phyloP scores from a whole-genome alignment of 2,113 vertebrate genomes.

The Girardinichthys multiradiatus region DNA sequence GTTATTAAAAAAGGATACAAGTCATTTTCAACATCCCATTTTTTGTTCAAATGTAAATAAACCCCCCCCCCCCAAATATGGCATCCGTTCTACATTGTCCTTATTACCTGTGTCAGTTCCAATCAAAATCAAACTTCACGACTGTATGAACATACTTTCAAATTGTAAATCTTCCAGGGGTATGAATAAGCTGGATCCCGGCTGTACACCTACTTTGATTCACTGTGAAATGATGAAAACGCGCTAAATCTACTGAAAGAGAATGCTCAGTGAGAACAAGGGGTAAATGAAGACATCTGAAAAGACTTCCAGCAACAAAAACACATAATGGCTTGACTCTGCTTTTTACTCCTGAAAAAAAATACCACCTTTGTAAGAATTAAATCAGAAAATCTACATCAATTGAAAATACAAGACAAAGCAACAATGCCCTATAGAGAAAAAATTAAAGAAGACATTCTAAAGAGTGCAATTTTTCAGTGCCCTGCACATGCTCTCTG shows the following conservation, averaged over 20 bases:
- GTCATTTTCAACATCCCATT: background rate
- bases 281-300: slow-evolving; percentile 43
- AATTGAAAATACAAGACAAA: slow-evolving; percentile 45
- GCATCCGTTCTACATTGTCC: background rate
- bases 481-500: slow-evolving; percentile 58
- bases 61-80: background rate
- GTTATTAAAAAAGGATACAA: background rate
- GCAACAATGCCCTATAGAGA: slow-evolving; percentile 21
- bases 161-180: too few species aligned
- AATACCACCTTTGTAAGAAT: slow-evolving; percentile 79
- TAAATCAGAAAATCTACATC: slow-evolving; percentile 70
- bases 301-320: slow-evolving; percentile 66
- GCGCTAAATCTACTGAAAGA: slow-evolving; percentile 18
- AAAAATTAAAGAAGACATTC: slow-evolving; percentile 69
- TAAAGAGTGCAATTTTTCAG: slow-evolving; percentile 80
- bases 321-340: slow-evolving; percentile 79
- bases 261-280: too few species aligned
- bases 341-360: slow-evolving; percentile 74
- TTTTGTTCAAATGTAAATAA: background rate
- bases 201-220: background rate
- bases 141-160: too few species aligned
- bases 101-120: background rate
- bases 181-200: background rate
- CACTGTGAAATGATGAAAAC: slow-evolving; percentile 31
- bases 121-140: too few species aligned